These are phyloP conservation scores for Artemia franciscana DNA, from an alignment of 1,140 invertebrate genomes.

Conservation along the genomic window DNA sequence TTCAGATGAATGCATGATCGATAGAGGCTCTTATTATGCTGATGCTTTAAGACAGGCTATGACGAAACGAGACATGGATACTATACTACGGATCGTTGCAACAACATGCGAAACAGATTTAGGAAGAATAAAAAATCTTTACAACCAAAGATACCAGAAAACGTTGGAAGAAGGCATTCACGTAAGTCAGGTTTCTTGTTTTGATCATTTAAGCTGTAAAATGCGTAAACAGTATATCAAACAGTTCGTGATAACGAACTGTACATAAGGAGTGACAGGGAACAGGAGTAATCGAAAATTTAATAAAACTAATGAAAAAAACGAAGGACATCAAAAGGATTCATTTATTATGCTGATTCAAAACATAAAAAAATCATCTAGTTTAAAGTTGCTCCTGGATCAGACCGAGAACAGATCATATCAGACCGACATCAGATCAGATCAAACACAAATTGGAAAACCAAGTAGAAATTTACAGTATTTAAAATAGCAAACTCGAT, in stretches of 20 bases:
- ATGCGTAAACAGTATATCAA: neutral
- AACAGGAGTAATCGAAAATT: neutral
- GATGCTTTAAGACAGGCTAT: neutral
- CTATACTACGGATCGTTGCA: neutral
- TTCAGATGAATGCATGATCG: neutral
- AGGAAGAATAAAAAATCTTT: neutral
- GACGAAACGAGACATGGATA: neutral
- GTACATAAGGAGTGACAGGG: neutral
- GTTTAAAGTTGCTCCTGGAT: no score
- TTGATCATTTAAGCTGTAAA: neutral
- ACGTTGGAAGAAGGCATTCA: neutral
- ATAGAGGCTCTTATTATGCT: neutral
- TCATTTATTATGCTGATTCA: neutral
- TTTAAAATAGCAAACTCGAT: no score
- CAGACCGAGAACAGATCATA: no score
- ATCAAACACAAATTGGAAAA: no score
- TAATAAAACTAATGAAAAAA: neutral
- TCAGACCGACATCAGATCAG: no score
- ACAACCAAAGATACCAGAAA: neutral
- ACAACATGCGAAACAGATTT: neutral
- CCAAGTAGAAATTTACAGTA: no score
- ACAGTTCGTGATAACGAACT: neutral
- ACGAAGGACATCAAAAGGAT: neutral
- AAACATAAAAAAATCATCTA: neutral
- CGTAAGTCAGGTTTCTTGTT: neutral